A percentile compares a stretch with the other conserved stretches of the same genome.
Evolutionary conservation across 2,113 vertebrate genomes (phyloP).

Genomic region (Trogon melanurus): DNA sequence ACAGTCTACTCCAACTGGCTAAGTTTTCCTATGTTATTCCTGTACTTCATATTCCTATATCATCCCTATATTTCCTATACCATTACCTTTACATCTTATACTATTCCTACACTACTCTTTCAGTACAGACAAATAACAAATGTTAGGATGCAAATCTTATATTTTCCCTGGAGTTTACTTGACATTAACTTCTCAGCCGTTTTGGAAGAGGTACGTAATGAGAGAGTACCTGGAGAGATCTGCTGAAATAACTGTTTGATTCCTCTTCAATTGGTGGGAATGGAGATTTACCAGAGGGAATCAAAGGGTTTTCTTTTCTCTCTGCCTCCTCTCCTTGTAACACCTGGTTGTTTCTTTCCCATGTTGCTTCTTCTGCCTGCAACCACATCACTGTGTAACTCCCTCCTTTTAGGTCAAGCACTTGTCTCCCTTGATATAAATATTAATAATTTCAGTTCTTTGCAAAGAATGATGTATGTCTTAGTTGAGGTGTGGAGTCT

Average conservation of each 20-base stretch:
- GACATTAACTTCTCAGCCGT: background rate
- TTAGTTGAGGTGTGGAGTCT: background rate
- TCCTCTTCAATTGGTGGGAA: background rate
- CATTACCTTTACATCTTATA: background rate
- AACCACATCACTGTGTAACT: background rate
- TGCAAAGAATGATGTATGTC: background rate
- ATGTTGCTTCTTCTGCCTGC: background rate
- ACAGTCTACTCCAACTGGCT: accelerated
- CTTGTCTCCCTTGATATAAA: slow-evolving; percentile 12
- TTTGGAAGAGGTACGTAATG: background rate
- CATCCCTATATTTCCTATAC: background rate
- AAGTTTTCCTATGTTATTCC: background rate
- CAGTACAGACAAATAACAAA: background rate
- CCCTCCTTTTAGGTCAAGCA: slow-evolving; percentile 34
- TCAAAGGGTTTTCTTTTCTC: background rate
- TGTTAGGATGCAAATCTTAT: background rate
- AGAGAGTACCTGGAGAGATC: background rate
- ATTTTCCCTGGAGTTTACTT: background rate
- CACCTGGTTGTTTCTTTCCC: background rate
- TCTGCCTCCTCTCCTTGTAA: background rate
- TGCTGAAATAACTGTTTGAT: background rate
- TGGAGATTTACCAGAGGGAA: background rate
- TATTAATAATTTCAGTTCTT: slow-evolving; percentile 29
- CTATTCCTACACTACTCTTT: background rate
- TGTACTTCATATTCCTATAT: background rate